Percentiles rank a stretch among this genome's conserved stretches.
Conservation (phyloP, 2,797 vertebrate genomes). For the Ammospiza maritima region DNA sequence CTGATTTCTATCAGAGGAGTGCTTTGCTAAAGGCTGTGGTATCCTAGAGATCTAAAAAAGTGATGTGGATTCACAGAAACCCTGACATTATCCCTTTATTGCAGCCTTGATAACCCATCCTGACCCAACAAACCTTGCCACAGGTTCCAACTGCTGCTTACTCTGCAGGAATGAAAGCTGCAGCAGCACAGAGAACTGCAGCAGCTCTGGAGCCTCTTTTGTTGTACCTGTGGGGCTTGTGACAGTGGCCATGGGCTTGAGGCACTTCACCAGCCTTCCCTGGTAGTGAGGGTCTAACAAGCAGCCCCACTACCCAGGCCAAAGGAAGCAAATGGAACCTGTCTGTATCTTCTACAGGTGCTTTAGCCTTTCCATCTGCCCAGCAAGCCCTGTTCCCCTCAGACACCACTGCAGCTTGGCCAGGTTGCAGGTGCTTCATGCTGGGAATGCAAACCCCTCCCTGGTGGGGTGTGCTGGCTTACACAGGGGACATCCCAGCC, state of each 20-base stretch:
- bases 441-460: background rate
- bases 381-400: background rate
- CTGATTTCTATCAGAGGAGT: background rate
- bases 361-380: background rate
- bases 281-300: background rate
- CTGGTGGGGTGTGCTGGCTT: background rate
- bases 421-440: too few species aligned
- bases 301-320: background rate
- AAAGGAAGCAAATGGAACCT: fast-evolving
- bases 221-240: background rate
- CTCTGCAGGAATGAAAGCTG: background rate
- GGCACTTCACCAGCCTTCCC: background rate
- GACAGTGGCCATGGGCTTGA: background rate
- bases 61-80: background rate
- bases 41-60: background rate
- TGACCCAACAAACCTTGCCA: background rate
- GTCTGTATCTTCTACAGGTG: background rate
- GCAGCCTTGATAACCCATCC: background rate
- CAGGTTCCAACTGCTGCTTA: background rate
- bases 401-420: background rate
- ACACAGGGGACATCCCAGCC: background rate
- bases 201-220: background rate
- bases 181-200: background rate
- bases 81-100: background rate
- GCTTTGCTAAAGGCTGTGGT: background rate